Conservation (phyloP, 2,888 invertebrate species). For the Stenodema calcarata region DNA sequence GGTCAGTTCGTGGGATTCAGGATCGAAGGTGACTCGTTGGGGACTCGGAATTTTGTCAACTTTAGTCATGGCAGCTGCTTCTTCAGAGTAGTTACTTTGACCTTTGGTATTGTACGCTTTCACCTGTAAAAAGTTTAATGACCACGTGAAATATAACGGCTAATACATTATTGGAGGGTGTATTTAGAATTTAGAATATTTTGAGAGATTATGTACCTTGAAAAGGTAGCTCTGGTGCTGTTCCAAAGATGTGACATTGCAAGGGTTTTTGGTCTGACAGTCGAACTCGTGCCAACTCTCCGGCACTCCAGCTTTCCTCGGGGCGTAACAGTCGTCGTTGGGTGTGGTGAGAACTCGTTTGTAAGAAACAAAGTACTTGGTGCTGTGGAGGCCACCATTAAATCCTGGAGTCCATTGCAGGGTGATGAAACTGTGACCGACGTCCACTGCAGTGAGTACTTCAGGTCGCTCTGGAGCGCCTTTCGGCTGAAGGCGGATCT, state of each 20-base stretch:
- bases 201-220: conserved; percentile 68
- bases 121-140: conserved; percentile 64
- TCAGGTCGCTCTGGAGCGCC: conserved; percentile 86
- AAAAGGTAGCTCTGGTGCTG: conserved; percentile 87
- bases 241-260: conserved; percentile 83
- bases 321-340: conserved; percentile 68
- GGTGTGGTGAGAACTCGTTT: conserved; percentile 70
- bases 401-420: conserved; percentile 89
- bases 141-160: neutral
- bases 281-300: conserved; percentile 83
- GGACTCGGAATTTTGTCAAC: conserved; percentile 84
- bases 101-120: conserved; percentile 89
- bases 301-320: conserved; percentile 60
- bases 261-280: conserved; percentile 84
- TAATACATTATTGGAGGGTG: neutral
- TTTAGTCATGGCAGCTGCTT: conserved; percentile 79
- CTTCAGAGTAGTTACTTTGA: conserved; percentile 85
- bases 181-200: neutral
- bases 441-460: conserved; percentile 73
- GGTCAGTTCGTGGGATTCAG: conserved; percentile 75
- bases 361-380: conserved; percentile 87
- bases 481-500: conserved; percentile 82
- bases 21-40: conserved; percentile 82
- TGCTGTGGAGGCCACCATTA: conserved; percentile 85
- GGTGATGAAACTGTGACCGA: conserved; percentile 78